Evolutionary conservation across 1,140 invertebrate genomes (phyloP), one percentile per base, ranked within the genome.

Genomic region (Diorhabda carinulata): DNA sequence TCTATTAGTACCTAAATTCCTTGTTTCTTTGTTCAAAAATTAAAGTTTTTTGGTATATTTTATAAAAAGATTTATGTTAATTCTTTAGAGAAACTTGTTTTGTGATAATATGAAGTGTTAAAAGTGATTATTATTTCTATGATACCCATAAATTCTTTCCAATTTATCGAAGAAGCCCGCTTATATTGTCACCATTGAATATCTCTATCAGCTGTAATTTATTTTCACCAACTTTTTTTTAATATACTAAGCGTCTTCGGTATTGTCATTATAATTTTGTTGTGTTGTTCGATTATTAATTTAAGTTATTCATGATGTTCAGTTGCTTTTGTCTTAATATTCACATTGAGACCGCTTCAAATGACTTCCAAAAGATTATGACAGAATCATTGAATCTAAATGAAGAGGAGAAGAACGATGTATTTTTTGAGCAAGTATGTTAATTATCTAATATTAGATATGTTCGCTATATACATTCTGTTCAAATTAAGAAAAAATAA

Each of bases 281-380:
- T 52, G 47, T 52, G 47, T 52, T 52, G 47, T 52, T 52, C n/a
- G n/a, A 52, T 6, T 52, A 52, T 52, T 52, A 52, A 8, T 52
- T 52, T 52, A 8, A 52, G 47, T 52, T 6, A 8, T 43, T 44
- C 57, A 67, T 44, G 41, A 78, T 77, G 74, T 71, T 81, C 58
- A 75, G 81, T 57, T 86, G 84, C 70, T 83, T 84, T 73, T 86
- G 84, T 76, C 77, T 85, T 61, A 85, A 86, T 74, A 80, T 86
- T 41, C 79, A 80, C 57, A 83, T 86, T 63, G 81, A 80, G 73
- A 78, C 80, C 43, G 79, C 80, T 69, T 77, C 72, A 43, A 75
- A 70, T 69, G 80, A 83, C 72, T 74, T 83, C 65, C 73, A 78
- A 44, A 74, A 74, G 62, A 72, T 82, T 70, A 79, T 78, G 67